Conservation (phyloP, 2,888 invertebrate genomes). For the Pristionchus maxplancki region DNA sequence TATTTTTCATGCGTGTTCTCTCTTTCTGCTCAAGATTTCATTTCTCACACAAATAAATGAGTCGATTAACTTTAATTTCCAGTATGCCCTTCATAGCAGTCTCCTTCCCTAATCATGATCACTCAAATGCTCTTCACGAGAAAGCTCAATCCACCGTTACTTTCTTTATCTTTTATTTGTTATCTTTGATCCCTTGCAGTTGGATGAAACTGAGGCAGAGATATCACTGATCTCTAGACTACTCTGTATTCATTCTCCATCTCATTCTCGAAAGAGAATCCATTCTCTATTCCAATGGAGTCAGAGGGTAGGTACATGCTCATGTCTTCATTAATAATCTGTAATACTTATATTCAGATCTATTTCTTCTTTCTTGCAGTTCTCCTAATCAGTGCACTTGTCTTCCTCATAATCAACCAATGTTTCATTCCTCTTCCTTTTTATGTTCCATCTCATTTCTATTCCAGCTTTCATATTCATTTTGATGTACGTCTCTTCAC, state of each 20-base stretch:
- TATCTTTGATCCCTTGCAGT: not conserved
- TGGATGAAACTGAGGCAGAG: not conserved
- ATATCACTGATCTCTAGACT: not conserved
- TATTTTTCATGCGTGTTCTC: not conserved
- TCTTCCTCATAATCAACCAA: not conserved
- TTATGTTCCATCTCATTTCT: not conserved
- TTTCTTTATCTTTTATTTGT: not conserved
- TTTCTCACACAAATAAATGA: not conserved
- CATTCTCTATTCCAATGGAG: not conserved
- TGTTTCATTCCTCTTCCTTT: not conserved
- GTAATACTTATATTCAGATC: not conserved
- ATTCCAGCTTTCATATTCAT: not conserved
- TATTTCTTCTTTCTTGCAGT: constrained; percentile 12
- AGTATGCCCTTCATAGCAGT: constrained; percentile 46
- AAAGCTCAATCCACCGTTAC: not conserved
- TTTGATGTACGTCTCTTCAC: not conserved
- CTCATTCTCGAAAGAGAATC: not conserved
- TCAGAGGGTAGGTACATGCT: not conserved
- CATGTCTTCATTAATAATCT: not conserved
- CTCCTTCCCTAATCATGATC: constrained; percentile 18
- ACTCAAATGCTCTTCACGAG: not conserved
- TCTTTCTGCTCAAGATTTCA: not conserved
- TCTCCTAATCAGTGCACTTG: not conserved
- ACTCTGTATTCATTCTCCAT: constrained; percentile 31
- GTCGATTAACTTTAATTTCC: not conserved